phyloP scores from a whole-genome alignment of 2,888 invertebrate species.

The Nesidiocoris tenuis region DNA sequence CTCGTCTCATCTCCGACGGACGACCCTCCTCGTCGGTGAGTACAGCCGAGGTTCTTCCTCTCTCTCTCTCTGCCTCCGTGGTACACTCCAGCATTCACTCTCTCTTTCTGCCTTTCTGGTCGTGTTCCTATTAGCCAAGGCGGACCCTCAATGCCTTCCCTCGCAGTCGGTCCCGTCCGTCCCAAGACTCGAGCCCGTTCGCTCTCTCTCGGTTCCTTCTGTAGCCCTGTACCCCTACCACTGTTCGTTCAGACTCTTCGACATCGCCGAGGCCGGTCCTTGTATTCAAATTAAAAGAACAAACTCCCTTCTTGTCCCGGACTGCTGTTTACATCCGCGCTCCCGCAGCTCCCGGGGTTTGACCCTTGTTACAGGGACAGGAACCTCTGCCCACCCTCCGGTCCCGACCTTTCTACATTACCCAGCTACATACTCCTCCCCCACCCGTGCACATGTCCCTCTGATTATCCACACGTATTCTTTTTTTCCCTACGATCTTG shows the following conservation, averaged over 20 bases:
- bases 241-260: conserved; percentile 25
- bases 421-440: background rate
- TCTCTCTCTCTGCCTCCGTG: background rate
- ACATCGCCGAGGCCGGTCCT: conserved; percentile 24
- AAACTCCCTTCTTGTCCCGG: conserved; percentile 40
- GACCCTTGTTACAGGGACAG: conserved; percentile 33
- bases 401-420: background rate
- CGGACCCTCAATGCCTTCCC: conserved; percentile 4
- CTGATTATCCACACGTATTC: background rate
- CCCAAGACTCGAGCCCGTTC: conserved; percentile 36
- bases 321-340: conserved; percentile 37
- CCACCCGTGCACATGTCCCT: background rate
- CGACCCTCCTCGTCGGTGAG: background rate
- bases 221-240: conserved; percentile 18
- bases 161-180: background rate
- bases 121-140: background rate
- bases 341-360: conserved; percentile 22
- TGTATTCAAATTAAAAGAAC: conserved; percentile 45
- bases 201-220: conserved; percentile 19
- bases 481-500: background rate
- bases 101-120: background rate
- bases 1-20: conserved; percentile 25
- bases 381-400: conserved; percentile 1
- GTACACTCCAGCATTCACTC: background rate
- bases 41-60: background rate